A percentile compares a stretch with the other conserved stretches of the same genome.
These are phyloP conservation scores for Litocranius walleri DNA, from an alignment of 2,113 vertebrate genomes.

Conservation along the genomic window DNA sequence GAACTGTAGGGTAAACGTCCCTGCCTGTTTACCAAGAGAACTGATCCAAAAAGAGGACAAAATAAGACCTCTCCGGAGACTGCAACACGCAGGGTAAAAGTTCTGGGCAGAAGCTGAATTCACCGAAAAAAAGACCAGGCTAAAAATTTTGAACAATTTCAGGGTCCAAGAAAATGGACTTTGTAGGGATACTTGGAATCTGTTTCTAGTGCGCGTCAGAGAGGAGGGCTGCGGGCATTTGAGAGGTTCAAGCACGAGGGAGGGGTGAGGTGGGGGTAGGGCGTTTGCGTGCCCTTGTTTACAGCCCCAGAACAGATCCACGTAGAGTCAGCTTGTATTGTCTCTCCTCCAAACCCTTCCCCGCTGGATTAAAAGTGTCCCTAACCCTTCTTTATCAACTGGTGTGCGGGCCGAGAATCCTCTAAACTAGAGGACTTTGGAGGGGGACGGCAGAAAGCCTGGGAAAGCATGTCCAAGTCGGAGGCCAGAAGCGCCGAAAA, in stretches of 20 bases:
- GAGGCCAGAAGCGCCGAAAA: background rate
- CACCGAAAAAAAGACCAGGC: background rate
- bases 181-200: background rate
- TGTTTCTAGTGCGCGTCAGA: background rate
- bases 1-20: background rate
- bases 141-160: background rate
- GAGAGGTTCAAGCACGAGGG: background rate
- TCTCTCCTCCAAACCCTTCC: constrained; percentile 40
- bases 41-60: background rate
- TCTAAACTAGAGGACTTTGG: background rate
- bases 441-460: rapidly evolving
- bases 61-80: background rate
- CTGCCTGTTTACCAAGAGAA: constrained; percentile 13
- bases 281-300: rapidly evolving
- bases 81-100: background rate
- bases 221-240: background rate
- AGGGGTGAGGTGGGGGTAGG: background rate
- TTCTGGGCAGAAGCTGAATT: constrained; percentile 10
- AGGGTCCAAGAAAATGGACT: background rate
- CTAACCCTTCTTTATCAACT: constrained; percentile 53
- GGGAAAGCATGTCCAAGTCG: rapidly evolving
- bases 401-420: background rate
- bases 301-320: background rate
- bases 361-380: constrained; percentile 50
- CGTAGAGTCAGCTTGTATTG: constrained; percentile 57